Evolutionary conservation across 2,888 invertebrate species (phyloP).

Genomic region (Bembecia ichneumoniformis): DNA sequence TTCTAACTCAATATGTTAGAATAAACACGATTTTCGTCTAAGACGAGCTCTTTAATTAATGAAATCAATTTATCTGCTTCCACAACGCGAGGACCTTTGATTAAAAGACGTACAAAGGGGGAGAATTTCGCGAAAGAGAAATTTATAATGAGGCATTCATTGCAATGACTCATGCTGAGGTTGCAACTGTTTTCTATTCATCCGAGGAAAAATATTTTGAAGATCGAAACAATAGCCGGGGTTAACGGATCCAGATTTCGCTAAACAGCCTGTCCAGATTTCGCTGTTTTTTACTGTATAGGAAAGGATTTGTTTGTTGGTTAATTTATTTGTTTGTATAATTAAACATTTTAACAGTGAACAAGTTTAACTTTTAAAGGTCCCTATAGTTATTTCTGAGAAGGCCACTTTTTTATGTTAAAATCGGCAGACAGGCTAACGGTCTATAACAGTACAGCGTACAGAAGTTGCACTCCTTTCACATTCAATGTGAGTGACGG

Average conservation of each 20-base stretch:
- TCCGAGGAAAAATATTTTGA: conserved; percentile 28
- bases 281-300: background rate
- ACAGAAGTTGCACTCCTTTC: no score
- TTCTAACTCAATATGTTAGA: no score
- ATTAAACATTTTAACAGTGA: no score
- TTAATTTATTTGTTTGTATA: conserved; percentile 4
- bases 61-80: conserved; percentile 35
- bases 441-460: no score
- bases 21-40: background rate
- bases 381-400: no score
- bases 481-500: no score
- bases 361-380: no score
- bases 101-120: conserved; percentile 28
- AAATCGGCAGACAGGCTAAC: no score
- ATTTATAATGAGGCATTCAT: conserved; percentile 27
- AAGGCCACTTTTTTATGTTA: no score
- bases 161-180: conserved; percentile 32
- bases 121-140: conserved; percentile 27
- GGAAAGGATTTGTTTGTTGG: conserved; percentile 11
- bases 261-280: background rate
- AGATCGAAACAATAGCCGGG: conserved; percentile 28
- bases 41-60: conserved; percentile 27
- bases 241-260: conserved; percentile 11
- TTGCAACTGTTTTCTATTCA: conserved; percentile 26
- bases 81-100: conserved; percentile 16